A percentile compares a stretch with the other conserved stretches of the same genome.
phyloP scores from a whole-genome alignment of 2,113 vertebrate genomes.

The Meriones unguiculatus region DNA sequence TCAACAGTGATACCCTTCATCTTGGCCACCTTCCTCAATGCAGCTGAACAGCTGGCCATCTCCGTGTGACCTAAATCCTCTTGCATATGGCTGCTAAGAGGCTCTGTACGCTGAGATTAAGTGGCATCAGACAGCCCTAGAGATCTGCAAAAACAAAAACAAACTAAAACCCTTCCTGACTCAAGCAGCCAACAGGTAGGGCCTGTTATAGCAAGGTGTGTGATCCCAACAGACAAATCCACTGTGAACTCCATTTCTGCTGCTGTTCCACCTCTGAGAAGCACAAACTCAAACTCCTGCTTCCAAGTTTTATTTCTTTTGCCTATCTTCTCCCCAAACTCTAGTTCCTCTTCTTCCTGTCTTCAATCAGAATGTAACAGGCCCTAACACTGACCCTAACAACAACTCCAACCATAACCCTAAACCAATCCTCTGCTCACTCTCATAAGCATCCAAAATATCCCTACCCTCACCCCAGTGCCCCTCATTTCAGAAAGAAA shows the following conservation, averaged over 20 bases:
- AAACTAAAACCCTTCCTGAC: not conserved
- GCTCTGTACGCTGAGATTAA: not conserved
- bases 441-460: not conserved
- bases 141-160: not conserved
- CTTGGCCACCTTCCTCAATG: not conserved
- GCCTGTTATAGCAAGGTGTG: too few relatives aligned
- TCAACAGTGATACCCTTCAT: not conserved
- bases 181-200: not conserved
- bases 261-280: not conserved
- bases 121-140: not conserved
- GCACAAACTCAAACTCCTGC: not conserved
- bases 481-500: not conserved
- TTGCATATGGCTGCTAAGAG: not conserved
- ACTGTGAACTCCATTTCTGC: not conserved
- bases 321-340: not conserved
- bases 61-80: not conserved
- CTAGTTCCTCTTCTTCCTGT: not conserved
- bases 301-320: not conserved
- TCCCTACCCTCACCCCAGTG: not conserved
- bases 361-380: not conserved
- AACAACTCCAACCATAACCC: not conserved
- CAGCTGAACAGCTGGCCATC: not conserved
- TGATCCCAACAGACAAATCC: not conserved
- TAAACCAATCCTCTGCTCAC: not conserved
- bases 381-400: not conserved